phyloP scores from a whole-genome alignment of 1,140 invertebrate species.

The Orussus abietinus region DNA sequence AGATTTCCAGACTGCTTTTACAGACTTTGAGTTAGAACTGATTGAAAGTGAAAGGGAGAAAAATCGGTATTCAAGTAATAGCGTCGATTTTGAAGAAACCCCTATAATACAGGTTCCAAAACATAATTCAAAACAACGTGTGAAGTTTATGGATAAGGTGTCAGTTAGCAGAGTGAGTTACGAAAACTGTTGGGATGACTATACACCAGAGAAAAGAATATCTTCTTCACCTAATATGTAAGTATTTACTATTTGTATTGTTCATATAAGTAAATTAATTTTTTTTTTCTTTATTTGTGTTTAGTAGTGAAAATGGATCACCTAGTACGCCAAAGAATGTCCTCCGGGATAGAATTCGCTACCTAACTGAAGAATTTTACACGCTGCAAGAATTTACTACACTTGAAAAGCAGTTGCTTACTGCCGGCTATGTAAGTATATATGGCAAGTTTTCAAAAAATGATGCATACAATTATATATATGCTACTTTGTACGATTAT shows the following conservation, averaged over 20 bases:
- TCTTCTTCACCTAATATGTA: conserved; percentile 2
- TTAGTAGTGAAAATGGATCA: conserved; percentile 11
- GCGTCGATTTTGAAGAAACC: no score
- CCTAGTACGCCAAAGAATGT: conserved; percentile 31
- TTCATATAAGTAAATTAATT: not conserved
- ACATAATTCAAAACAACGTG: not conserved
- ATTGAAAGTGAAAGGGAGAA: conserved; percentile 13
- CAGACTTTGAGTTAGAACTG: conserved; percentile 30
- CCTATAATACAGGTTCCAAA: not conserved
- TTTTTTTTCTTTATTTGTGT: not conserved
- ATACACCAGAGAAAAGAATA: not conserved
- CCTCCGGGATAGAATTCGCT: conserved; percentile 25
- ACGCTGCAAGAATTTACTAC: conserved; percentile 31
- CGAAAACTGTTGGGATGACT: not conserved
- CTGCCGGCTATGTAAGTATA: conserved; percentile 22
- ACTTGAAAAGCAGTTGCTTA: conserved; percentile 36
- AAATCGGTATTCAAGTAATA: no score
- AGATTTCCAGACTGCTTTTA: conserved; percentile 26
- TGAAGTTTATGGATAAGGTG: conserved; percentile 4
- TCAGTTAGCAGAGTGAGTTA: not conserved
- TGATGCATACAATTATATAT: not conserved
- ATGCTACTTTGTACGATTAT: not conserved
- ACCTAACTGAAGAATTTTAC: conserved; percentile 24
- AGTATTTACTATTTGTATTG: conserved; percentile 1
- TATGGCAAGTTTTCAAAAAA: not conserved